Evolutionary conservation across 2,888 invertebrate genomes (phyloP), one percentile per base, ranked within the genome.

Genomic region (Lissonota sp.): DNA sequence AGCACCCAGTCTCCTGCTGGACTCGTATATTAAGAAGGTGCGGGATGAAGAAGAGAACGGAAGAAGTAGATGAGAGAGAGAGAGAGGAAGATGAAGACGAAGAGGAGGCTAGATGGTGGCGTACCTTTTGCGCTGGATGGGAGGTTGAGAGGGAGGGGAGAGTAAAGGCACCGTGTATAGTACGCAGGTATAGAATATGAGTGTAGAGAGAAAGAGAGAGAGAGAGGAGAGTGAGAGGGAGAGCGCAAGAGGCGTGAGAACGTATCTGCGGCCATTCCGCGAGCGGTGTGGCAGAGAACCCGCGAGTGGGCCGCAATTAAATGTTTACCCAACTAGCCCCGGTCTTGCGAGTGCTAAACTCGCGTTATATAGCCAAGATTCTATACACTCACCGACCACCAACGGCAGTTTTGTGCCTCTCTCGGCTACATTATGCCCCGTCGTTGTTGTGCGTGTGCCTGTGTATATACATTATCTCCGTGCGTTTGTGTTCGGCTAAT

Each of bases 211-310:
- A 67, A 44, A 12, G 63, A 60, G 69, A 79, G 82, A 69, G 66
- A 70, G 80, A 44, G 62, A 67, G 71, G 69, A 79, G 69, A 70
- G 83, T 69, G 73, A 63, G 74, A 63, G 78, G 39, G 73, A 80
- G 82, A 86, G 83, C 62, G 80, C 83, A 84, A 84, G 87, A 88
- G 88, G 87, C 86, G 86, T 86, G 86, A 85, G 86, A 85, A 85
- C 84, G 87, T 87, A 86, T 86, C 83, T 85, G 86, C 87, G 87
- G 86, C 80, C 84, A 86, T 89, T 87, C 86, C 86, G 84, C 85
- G 81, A 75, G 78, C 72, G 74, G 81, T 73, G 71, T 60, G 80
- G 84, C 79, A 79, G 71, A 78, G 80, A 71, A 76, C 26, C 79
- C 80, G 72, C 79, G 84, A 85, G 81, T 79, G 82, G 83, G 80